A percentile compares a stretch with the other conserved stretches of the same genome.
Conservation (phyloP, 2,113 vertebrate genomes). For the Apaloderma vittatum region DNA sequence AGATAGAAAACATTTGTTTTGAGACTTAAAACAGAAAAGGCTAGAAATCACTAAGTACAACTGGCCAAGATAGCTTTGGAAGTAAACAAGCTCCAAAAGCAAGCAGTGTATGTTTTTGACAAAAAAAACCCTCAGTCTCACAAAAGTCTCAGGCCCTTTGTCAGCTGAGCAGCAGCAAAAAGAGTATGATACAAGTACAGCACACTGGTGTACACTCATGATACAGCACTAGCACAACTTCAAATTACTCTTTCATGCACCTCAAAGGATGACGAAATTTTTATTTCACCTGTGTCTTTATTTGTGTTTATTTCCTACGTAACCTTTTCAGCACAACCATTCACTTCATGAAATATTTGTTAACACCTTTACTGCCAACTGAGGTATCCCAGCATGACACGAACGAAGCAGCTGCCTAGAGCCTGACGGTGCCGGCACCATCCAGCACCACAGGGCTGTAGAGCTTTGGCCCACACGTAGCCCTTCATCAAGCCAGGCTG, state of each 20-base stretch:
- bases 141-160: background rate
- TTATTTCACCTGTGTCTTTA: background rate
- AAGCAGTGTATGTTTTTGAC: fast-evolving
- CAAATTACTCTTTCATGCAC: background rate
- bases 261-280: background rate
- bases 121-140: background rate
- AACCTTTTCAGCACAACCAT: background rate
- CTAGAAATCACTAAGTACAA: background rate
- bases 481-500: background rate
- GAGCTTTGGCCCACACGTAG: background rate
- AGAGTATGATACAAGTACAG: background rate
- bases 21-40: background rate
- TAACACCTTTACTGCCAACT: background rate
- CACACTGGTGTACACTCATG: background rate
- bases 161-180: background rate
- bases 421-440: background rate
- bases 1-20: background rate
- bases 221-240: background rate
- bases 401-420: background rate
- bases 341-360: fast-evolving
- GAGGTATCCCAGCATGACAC: background rate
- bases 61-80: background rate
- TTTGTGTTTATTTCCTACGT: background rate
- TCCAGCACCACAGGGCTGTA: background rate
- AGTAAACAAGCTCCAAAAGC: background rate